Evolutionary conservation across 2,888 invertebrate genomes (phyloP).

Genomic region (Archips xylosteana): DNA sequence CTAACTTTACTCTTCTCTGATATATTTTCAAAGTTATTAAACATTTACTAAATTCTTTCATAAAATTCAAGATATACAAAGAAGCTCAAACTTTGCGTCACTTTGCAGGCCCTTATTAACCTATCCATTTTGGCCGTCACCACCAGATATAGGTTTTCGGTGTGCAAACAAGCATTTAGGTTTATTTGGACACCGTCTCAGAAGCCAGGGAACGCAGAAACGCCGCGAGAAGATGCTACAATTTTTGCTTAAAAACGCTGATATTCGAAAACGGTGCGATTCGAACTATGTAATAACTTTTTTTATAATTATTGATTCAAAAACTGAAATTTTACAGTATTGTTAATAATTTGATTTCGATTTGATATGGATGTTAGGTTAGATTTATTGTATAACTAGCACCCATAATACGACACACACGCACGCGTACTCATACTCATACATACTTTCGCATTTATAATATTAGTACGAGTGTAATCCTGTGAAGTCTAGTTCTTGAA

Average conservation of each 20-base stretch:
- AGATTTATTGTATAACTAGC: too few species aligned
- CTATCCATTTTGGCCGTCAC: slow-evolving; percentile 65
- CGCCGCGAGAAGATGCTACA: background rate
- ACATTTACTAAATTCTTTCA: background rate
- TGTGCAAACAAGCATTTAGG: slow-evolving; percentile 73
- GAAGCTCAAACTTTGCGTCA: slow-evolving; percentile 11
- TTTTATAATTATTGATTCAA: too few species aligned
- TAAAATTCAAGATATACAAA: background rate
- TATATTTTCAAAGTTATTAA: background rate
- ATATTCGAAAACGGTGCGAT: too few species aligned
- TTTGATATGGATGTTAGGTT: too few species aligned
- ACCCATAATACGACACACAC: too few species aligned
- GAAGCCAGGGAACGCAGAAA: slow-evolving; percentile 46
- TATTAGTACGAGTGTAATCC: too few species aligned
- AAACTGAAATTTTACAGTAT: too few species aligned
- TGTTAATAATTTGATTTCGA: too few species aligned
- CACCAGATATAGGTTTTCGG: slow-evolving; percentile 73
- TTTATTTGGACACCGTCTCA: slow-evolving; percentile 67
- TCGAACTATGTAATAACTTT: too few species aligned
- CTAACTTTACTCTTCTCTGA: background rate
- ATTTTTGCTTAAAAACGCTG: background rate
- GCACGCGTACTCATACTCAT: too few species aligned
- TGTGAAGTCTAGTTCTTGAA: too few species aligned
- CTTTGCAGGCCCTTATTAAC: slow-evolving; percentile 50
- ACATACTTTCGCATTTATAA: too few species aligned